Evolutionary conservation across 2,797 vertebrate species (phyloP), one percentile per base, ranked within the genome.

Genomic region (Atherinosoma microstoma): DNA sequence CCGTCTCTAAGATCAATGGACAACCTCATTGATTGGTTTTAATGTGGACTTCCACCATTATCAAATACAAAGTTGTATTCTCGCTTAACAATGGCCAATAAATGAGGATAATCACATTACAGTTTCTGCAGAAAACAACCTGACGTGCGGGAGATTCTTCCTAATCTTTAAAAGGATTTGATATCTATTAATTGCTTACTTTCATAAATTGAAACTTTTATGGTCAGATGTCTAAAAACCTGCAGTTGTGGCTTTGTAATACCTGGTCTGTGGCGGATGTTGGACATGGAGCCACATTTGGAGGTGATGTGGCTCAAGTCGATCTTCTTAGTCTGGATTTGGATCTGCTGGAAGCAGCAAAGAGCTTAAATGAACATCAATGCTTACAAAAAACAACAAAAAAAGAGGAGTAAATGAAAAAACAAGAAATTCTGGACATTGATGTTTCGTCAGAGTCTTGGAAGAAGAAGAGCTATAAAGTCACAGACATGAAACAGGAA

Each of bases 241-340:
- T 20, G 42, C 18, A 7, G 18, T 0, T 47, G 42, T 47, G 5
- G 42, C 42, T 20, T 32, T 57, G 94, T 2, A 16, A 24, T 78
- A 98, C 97, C 97, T 96, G 97, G 97, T 79, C 93, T 95, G 83
- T 98, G 95, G 85, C 90, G 96, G 73, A 98, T 97, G 80, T 98
- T 98, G 94, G 95, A 96, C 92, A 98, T 95, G 0, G 97, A 98
- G 78, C 96, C 96, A 88, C 97, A 98, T 87, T 98, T 98, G 60
- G 97, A 88, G 61, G 97, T 98, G 86, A 98, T 76, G 35, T 98
- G 97, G 92, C 97, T 98, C 90, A 98, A 58, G 82, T 98, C 96
- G 0, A 98, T 95, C 95, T 98, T 98, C 96, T 98, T 97, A 84
- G 93, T 95, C 91, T 97, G 96, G 75, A 98, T 98, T 72, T 98